Conservation (phyloP, 2,888 invertebrate genomes). For the Orgyia antiqua region DNA sequence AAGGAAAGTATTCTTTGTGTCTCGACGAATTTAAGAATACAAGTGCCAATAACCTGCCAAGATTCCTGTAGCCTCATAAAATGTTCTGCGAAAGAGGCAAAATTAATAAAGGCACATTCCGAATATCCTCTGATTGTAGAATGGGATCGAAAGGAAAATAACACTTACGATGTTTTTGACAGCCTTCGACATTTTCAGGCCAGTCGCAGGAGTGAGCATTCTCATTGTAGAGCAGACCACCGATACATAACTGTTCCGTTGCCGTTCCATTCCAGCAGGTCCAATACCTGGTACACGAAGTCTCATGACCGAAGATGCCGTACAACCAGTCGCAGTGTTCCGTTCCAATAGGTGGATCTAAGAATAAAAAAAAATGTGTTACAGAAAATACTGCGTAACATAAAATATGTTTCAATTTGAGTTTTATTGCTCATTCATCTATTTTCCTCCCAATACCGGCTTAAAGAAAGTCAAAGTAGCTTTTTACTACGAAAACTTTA, state of each 20-base stretch:
- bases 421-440: neutral
- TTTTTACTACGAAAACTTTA: no score
- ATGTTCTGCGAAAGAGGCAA: no score
- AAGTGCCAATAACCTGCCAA: no score
- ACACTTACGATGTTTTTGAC: constrained; percentile 95
- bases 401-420: neutral
- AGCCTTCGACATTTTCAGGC: constrained; percentile 95
- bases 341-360: constrained; percentile 89
- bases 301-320: constrained; percentile 96
- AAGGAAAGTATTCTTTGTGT: no score
- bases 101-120: no score
- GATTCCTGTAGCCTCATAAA: no score
- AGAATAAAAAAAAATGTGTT: neutral
- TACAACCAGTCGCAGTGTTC: constrained; percentile 96
- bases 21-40: no score
- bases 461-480: no score
- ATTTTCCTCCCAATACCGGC: no score
- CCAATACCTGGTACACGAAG: constrained; percentile 95
- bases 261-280: constrained; percentile 97
- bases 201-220: constrained; percentile 94
- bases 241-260: constrained; percentile 94
- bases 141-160: no score
- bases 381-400: no score
- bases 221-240: constrained; percentile 93
- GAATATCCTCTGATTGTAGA: no score